These are phyloP conservation scores for Coccyzus lansbergi DNA, from an alignment of 2,797 vertebrate genomes.

Conservation along the genomic window DNA sequence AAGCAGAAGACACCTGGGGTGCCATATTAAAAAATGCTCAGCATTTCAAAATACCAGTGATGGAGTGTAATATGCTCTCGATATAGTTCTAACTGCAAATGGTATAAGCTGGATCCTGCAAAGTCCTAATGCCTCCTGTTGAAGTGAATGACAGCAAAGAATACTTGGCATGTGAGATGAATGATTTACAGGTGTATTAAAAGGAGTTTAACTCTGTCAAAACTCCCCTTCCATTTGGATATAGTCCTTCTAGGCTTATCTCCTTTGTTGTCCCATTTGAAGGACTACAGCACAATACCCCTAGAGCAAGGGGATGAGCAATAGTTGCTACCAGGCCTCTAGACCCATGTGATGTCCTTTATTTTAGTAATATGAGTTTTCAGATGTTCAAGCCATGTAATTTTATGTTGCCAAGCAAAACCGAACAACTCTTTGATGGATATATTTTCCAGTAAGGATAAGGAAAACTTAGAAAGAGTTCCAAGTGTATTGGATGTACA, in stretches of 20 bases:
- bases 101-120: slow-evolving; percentile 37
- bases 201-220: slow-evolving; percentile 16
- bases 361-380: neutral
- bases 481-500: neutral
- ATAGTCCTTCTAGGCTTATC: neutral
- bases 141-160: slow-evolving; percentile 35
- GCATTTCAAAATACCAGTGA: slow-evolving; percentile 57
- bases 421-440: neutral
- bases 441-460: neutral
- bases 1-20: slow-evolving; percentile 63
- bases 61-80: slow-evolving; percentile 55
- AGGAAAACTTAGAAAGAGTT: neutral
- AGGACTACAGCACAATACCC: neutral
- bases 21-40: slow-evolving; percentile 69
- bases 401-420: neutral
- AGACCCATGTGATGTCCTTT: neutral
- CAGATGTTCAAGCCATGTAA: neutral
- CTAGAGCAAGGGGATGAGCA: neutral
- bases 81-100: neutral
- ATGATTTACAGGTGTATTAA: slow-evolving; percentile 30
- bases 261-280: slow-evolving; percentile 6
- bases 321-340: neutral
- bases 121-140: slow-evolving; percentile 47
- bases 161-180: neutral
- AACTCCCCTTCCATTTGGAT: neutral